phyloP scores from a whole-genome alignment of 2,888 invertebrate genomes.

The Patella ulyssiponensis region DNA sequence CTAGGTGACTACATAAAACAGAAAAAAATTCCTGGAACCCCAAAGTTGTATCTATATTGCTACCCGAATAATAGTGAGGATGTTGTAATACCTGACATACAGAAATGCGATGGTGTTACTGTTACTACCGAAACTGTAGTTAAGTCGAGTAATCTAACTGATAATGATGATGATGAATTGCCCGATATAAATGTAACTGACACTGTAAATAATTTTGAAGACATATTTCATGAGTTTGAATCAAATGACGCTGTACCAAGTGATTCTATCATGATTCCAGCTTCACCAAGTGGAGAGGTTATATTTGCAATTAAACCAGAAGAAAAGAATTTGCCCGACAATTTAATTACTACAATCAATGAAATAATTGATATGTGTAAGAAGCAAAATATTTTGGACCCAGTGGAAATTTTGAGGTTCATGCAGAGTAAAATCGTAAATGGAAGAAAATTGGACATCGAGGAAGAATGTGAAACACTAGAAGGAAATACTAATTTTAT shows the following conservation, averaged over 20 bases:
- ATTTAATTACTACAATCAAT: not conserved
- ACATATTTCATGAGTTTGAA: no score
- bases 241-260: no score
- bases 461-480: not conserved
- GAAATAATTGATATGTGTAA: constrained; percentile 17
- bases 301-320: not conserved
- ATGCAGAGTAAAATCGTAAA: constrained; percentile 8
- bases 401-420: constrained; percentile 22
- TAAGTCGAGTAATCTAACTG: not conserved
- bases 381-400: constrained; percentile 15
- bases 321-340: not conserved
- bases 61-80: not conserved
- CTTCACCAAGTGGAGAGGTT: not conserved
- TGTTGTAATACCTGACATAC: not conserved
- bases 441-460: constrained; percentile 21
- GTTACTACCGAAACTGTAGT: not conserved
- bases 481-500: constrained; percentile 22
- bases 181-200: no score
- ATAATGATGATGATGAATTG: not conserved
- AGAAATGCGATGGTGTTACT: not conserved
- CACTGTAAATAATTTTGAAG: no score
- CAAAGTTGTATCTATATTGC: not conserved
- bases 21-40: not conserved
- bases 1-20: not conserved
- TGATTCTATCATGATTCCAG: not conserved